Base-by-base conservation (phyloP, 2,888 invertebrate species). In the Brachyptera putata region DNA sequence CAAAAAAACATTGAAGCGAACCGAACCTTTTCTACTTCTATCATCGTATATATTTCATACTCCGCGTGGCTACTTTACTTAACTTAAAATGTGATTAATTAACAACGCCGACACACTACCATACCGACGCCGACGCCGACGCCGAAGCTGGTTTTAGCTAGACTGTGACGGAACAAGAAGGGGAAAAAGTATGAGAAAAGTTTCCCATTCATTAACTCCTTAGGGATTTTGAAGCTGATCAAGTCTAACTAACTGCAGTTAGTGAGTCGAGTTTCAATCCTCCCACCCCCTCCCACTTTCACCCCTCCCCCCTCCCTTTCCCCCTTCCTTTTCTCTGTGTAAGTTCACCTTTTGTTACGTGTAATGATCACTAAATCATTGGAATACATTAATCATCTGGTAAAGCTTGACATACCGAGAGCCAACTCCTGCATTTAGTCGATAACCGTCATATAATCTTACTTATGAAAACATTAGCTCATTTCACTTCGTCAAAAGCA, bases 131-230 rank as follows among this genome's bases (percentile, higher is more conserved):
- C n/a, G n/a, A n/a, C n/a, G n/a, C n/a, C n/a, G n/a, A 50, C 21
- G 36, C 37, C 58, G 58, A 36, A 49, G 48, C 21, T 50, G n/a
- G 49, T 49, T 58, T 22, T 50, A 58, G 48, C 58, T 49, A 39
- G 43, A 57, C 58, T 48, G 34, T 58, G 48, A 58, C 58, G 48
- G 58, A 58, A 18, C 37, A 50, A 30, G 22, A 30, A 14, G 13
- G 5, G 26, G 24, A 30, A 36, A 56, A 58, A 22, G 58, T 30
- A 48, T 48, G 36, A 18, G 37, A 50, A 49, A 58, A 58, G 22
- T 58, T 58, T 49, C 58, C 50, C 24, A 36, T 58, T 58, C 58
- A 58, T 58, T 58, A 50, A 49, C 50, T 58, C 37, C 37, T 30
- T 2, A 16, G 58, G 58, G 58, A 58, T 50, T n/a, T 50, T 58